These are phyloP conservation scores for Rhinoderma darwinii DNA, from an alignment of 2,113 vertebrate genomes.

Conservation along the genomic window DNA sequence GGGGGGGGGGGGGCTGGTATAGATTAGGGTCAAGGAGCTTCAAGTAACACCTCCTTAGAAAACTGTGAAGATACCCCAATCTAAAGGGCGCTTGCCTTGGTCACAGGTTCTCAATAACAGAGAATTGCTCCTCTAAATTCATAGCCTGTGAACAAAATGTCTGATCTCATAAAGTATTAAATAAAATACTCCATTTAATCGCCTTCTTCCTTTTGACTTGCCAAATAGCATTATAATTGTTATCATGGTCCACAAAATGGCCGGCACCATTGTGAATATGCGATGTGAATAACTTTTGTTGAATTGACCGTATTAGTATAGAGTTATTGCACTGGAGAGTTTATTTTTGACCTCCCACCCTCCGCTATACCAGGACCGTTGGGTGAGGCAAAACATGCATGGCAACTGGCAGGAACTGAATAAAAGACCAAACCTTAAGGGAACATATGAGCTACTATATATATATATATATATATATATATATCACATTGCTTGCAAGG, in stretches of 20 bases:
- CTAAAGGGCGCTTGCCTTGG: background rate
- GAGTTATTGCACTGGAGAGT: background rate
- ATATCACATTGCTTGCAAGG: slow-evolving; percentile 6
- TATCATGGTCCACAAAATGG: background rate
- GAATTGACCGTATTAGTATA: background rate
- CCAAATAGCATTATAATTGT: background rate
- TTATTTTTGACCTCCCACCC: background rate
- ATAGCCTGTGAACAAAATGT: too few species aligned
- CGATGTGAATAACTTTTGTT: background rate
- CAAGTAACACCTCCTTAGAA: background rate
- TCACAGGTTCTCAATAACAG: background rate
- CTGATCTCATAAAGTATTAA: too few species aligned
- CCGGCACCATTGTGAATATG: background rate
- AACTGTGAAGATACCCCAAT: background rate
- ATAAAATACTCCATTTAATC: too few species aligned
- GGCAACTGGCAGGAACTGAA: slow-evolving; percentile 12
- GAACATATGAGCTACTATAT: background rate
- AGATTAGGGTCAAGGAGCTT: background rate
- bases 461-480: slow-evolving; percentile 2
- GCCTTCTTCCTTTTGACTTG: too few species aligned
- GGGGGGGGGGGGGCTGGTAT: too few species aligned
- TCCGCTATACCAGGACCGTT: background rate
- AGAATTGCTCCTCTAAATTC: too few species aligned
- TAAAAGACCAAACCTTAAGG: background rate
- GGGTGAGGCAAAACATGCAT: background rate